Conservation (phyloP, 2,797 vertebrate genomes). For the Notolabrus celidotus region DNA sequence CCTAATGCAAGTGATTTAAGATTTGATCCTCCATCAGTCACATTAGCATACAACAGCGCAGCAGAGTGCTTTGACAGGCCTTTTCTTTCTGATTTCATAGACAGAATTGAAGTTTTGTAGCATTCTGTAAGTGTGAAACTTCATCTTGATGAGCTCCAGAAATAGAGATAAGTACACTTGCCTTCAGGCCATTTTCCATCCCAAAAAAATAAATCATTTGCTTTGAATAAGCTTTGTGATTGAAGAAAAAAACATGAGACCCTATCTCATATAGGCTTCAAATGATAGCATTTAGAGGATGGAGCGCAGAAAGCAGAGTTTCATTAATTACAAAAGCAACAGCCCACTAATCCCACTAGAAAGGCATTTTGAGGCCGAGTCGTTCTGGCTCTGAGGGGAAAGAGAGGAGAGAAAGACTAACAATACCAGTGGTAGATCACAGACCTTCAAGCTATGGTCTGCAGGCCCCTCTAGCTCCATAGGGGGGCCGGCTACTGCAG, state of each 20-base stretch:
- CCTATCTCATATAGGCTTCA: conserved; percentile 88
- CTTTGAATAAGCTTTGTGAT: conserved; percentile 70
- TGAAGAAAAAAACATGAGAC: conserved; percentile 77
- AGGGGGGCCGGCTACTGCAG: conserved; percentile 90
- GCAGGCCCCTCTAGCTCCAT: conserved; percentile 89
- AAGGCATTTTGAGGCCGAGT: conserved; percentile 91
- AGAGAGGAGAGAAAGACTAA: conserved; percentile 91
- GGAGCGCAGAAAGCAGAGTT: conserved; percentile 89
- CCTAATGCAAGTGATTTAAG: conserved; percentile 1
- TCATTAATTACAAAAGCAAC: conserved; percentile 97
- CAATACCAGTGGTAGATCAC: conserved; percentile 96
- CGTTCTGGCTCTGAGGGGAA: conserved; percentile 82
- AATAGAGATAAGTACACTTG: conserved; percentile 60
- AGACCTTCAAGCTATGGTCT: conserved; percentile 92
- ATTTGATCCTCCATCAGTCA: conserved; percentile 3
- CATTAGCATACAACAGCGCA: conserved; percentile 3
- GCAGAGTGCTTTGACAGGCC: background rate
- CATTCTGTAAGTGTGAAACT: conserved; percentile 52
- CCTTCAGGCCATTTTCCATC: conserved; percentile 47
- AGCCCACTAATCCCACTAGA: conserved; percentile 92
- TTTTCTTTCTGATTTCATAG: conserved; percentile 29
- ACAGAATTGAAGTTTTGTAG: conserved; percentile 30
- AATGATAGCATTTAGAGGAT: conserved; percentile 89
- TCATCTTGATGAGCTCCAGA: conserved; percentile 66
- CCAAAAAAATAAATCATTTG: conserved; percentile 61